phyloP scores from a whole-genome alignment of 2,797 vertebrate genomes.

The Holocentrus rufus region DNA sequence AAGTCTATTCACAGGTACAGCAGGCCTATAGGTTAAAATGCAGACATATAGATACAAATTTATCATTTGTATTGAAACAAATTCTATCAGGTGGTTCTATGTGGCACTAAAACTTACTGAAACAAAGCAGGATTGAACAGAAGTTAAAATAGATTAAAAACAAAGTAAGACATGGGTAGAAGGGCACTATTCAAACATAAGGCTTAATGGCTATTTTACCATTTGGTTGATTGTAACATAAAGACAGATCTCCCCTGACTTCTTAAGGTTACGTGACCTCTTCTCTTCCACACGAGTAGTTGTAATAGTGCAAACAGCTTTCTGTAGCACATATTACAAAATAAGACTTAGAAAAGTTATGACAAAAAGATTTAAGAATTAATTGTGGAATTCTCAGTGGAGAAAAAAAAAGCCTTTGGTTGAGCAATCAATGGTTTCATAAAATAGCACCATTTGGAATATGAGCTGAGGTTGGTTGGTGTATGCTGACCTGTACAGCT shows the following conservation, averaged over 20 bases:
- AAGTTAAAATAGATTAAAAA: not conserved
- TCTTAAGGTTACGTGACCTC: slow-evolving; percentile 31
- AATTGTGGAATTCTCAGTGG: not conserved
- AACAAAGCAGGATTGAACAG: slow-evolving; percentile 7
- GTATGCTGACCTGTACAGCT: slow-evolving; percentile 30
- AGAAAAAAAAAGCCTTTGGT: slow-evolving; percentile 39
- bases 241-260: not conserved
- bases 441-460: slow-evolving; percentile 37
- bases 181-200: not conserved
- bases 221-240: slow-evolving; percentile 45
- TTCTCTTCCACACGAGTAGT: slow-evolving; percentile 3
- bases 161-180: not conserved
- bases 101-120: not conserved
- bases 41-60: slow-evolving; percentile 3
- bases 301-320: slow-evolving; percentile 40
- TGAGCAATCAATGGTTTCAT: slow-evolving; percentile 28
- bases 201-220: slow-evolving; percentile 32
- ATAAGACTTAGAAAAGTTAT: slow-evolving; percentile 39
- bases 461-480: slow-evolving; percentile 23
- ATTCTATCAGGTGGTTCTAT: slow-evolving; percentile 8
- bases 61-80: not conserved
- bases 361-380: slow-evolving; percentile 13
- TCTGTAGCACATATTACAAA: slow-evolving; percentile 35
- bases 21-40: slow-evolving; percentile 15
- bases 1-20: slow-evolving; percentile 27